phyloP scores from a whole-genome alignment of 2,113 vertebrate genomes.

The Leptosomus discolor region DNA sequence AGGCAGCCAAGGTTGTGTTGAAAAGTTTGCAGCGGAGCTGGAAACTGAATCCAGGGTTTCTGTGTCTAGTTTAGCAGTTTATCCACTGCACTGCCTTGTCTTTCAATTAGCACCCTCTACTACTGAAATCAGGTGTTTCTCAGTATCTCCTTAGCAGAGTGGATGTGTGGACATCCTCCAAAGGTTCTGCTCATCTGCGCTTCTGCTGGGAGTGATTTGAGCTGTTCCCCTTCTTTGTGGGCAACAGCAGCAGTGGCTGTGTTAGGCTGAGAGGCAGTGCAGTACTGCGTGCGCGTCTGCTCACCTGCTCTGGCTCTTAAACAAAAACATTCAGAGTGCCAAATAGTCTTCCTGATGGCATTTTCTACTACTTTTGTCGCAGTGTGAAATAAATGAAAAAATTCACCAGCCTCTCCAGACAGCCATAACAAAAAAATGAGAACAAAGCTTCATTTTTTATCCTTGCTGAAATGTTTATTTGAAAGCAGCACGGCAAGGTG shows the following conservation, averaged over 20 bases:
- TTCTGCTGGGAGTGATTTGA: not conserved
- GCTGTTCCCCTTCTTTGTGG: not conserved
- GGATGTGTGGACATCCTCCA: not conserved
- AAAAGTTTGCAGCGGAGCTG: not conserved
- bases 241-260: not conserved
- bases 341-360: not conserved
- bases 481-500: slow-evolving; percentile 57
- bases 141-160: not conserved
- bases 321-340: not conserved
- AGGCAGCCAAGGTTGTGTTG: not conserved
- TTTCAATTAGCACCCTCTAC: not conserved
- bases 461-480: slow-evolving; percentile 64
- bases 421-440: not conserved
- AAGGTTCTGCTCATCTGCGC: not conserved
- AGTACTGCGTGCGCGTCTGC: not conserved
- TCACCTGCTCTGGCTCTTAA: not conserved
- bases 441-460: slow-evolving; percentile 41
- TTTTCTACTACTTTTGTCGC: not conserved
- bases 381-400: not conserved
- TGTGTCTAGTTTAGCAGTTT: not conserved
- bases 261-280: not conserved
- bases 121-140: not conserved
- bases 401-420: not conserved
- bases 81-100: not conserved
- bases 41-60: not conserved